A percentile compares a stretch with the other conserved stretches of the same genome.
phyloP scores from a whole-genome alignment of 92 coral and sea anemone species.

The Epizoanthus ramosus region DNA sequence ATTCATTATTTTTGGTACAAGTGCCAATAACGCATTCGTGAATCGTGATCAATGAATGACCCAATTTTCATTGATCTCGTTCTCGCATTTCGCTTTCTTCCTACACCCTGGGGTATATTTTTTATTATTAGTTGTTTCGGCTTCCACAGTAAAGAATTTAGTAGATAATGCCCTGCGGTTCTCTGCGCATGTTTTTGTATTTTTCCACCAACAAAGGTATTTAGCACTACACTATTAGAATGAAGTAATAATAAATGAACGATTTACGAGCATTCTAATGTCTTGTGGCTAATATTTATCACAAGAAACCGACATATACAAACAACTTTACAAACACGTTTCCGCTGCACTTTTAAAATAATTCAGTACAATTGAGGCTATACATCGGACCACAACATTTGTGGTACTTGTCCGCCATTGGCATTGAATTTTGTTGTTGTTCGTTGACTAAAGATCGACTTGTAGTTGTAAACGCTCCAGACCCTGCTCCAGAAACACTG shows the following conservation, averaged over 20 bases:
- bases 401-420: too few relatives aligned
- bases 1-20: too few relatives aligned
- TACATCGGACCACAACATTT: too few relatives aligned
- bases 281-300: too few relatives aligned
- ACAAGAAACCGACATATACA: background rate
- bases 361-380: too few relatives aligned
- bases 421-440: too few relatives aligned
- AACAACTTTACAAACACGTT: background rate
- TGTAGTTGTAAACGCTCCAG: too few relatives aligned
- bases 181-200: background rate
- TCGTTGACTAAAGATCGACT: too few relatives aligned
- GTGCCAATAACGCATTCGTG: background rate
- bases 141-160: background rate
- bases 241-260: background rate
- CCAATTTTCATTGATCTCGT: background rate
- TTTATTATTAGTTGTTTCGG: constrained; percentile 6
- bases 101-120: background rate
- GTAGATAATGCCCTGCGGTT: background rate
- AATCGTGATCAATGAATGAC: background rate
- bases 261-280: too few relatives aligned
- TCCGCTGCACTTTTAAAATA: too few relatives aligned
- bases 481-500: too few relatives aligned
- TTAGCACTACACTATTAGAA: constrained; percentile 2
- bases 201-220: constrained; percentile 1
- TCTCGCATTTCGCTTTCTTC: background rate